Conservation (phyloP, 2,113 vertebrate genomes). For the Chascanopsetta lugubris region DNA sequence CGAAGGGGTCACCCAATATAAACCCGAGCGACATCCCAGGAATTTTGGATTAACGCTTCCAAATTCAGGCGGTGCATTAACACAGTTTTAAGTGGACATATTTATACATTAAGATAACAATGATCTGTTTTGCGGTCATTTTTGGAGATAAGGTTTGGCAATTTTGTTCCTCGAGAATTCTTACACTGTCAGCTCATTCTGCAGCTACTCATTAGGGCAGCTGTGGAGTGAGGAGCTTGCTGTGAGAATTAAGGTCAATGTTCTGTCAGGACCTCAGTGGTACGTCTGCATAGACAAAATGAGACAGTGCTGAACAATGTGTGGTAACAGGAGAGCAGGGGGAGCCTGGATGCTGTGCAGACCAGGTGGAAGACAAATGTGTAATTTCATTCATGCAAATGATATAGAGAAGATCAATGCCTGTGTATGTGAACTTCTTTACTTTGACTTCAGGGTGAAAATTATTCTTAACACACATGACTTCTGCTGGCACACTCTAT, state of each 20-base stretch:
- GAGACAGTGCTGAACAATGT: no score
- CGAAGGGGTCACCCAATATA: no score
- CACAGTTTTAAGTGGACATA: no score
- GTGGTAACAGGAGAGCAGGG: not conserved
- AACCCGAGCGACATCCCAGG: no score
- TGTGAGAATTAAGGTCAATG: not conserved
- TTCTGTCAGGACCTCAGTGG: not conserved
- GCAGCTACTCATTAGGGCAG: not conserved
- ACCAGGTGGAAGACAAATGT: not conserved
- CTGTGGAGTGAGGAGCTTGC: not conserved
- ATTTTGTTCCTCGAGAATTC: not conserved
- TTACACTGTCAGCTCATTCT: no score
- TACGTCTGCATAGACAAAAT: no score
- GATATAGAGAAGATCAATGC: not conserved
- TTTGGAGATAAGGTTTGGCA: not conserved
- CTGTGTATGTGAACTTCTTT: not conserved
- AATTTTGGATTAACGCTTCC: no score
- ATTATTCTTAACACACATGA: not conserved
- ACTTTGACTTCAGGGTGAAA: not conserved
- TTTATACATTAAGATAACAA: no score
- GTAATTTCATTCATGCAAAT: conserved; percentile 3
- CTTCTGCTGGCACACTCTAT: not conserved
- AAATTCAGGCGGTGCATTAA: no score
- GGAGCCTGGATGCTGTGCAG: not conserved
- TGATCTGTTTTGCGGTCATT: no score